Evolutionary conservation across 37 sponge, comb jelly and placozoan species (phyloP), one percentile per base, ranked within the genome.

Genomic region (Petrosia ficiformis): DNA sequence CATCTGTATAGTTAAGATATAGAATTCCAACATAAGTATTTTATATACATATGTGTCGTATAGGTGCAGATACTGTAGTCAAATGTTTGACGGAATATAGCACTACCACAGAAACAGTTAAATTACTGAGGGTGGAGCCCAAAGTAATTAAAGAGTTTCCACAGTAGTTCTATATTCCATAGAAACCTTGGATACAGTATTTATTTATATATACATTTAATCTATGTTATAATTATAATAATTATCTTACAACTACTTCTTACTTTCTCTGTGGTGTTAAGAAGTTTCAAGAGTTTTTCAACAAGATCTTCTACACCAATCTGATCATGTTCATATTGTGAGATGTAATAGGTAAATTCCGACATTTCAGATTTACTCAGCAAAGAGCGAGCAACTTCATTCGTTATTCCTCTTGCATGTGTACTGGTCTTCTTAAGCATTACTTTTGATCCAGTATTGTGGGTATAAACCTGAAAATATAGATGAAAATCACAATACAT

Each of bases 221-320:
- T 19, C 57, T 24, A 54, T 54, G 19, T 54, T 21, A 54, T 21
- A 54, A 21, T 24, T 21, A 54, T 54, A 61, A 61, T 29, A 61
- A 61, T 61, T 6, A 6, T 69, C 5, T 22, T 69, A 21, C 19
- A 6, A 42, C 63, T 61, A 61, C 14, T 61, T 2, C 24, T 35
- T 60, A 82, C 93, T 82, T 92, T 92, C 44, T 87, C 85, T n/a
- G 65, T 56, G n/a, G 85, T 84, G 68, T 87, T 73, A 26, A 92
- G 72, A 39, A 92, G 37, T 8, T 79, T 36, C 36, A 87, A 66
- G 31, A 92, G 59, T 43, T 78, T 84, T 2, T 67, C 66, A 25
- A 77, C 82, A 65, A 92, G 56, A 35, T 87, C 78, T 0, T 87
- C 81, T 25, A 92, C 93, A n/a, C 75, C 31, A 37, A 92, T 24